A percentile compares a stretch with the other conserved stretches of the same genome.
Conservation (phyloP, 2,888 invertebrate genomes). For the Nineta flava region DNA sequence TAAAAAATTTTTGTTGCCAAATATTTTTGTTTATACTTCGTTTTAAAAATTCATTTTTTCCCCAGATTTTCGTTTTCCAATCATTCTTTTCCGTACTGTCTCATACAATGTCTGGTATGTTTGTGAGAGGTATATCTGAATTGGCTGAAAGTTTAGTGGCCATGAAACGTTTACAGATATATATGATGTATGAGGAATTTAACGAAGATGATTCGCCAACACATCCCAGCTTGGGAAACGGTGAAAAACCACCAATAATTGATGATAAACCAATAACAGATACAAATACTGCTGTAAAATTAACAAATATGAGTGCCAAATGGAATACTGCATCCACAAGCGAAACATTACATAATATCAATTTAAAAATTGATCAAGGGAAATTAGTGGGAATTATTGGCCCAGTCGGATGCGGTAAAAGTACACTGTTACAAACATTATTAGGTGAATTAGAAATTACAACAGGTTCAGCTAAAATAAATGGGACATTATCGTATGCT, state of each 20-base stretch:
- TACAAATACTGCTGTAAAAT: background rate
- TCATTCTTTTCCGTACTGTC: conserved; percentile 36
- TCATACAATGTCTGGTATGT: conserved; percentile 39
- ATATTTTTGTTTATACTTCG: too few relatives aligned
- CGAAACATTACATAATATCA: conserved; percentile 21
- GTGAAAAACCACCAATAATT: conserved; percentile 3
- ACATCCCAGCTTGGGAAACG: background rate
- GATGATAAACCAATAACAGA: conserved; percentile 2
- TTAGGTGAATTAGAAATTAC: conserved; percentile 41
- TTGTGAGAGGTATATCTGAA: conserved; percentile 31
- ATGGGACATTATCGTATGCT: conserved; percentile 54
- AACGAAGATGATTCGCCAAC: conserved; percentile 4
- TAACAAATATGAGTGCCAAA: conserved; percentile 22
- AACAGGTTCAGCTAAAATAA: conserved; percentile 43
- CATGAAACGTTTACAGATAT: conserved; percentile 26
- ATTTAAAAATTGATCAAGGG: conserved; percentile 19
- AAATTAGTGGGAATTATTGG: conserved; percentile 36
- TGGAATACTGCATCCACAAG: conserved; percentile 23
- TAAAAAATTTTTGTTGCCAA: too few relatives aligned
- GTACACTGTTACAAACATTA: conserved; percentile 49
- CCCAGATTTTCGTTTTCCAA: conserved; percentile 37
- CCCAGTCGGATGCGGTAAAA: conserved; percentile 44
- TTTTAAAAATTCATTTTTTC: conserved; percentile 10
- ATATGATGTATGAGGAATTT: conserved; percentile 25
- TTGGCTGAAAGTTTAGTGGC: conserved; percentile 30